Conservation (phyloP, 92 coral and sea anemone species). For the Galaxea fascicularis region DNA sequence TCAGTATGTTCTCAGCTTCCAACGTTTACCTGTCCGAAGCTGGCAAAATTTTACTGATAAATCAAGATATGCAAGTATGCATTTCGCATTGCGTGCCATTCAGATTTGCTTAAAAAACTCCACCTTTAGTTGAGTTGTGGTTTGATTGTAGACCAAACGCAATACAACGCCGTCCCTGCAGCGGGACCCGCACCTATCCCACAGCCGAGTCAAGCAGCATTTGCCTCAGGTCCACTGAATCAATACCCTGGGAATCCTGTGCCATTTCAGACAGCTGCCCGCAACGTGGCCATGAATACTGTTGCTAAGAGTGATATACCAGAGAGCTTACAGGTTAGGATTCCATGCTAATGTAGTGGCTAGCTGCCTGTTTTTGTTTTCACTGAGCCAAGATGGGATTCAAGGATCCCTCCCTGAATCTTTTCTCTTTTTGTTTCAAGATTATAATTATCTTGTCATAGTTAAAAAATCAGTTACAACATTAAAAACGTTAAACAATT, state of each 20-base stretch:
- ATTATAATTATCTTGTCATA: too few relatives aligned
- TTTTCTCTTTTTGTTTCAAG: too few relatives aligned
- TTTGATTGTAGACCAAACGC: slow-evolving; percentile 14
- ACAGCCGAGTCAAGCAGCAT: slow-evolving; percentile 57
- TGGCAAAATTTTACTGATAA: too few relatives aligned
- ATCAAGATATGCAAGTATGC: too few relatives aligned
- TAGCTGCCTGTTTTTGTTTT: too few relatives aligned
- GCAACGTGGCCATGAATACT: slow-evolving; percentile 53
- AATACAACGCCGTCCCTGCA: slow-evolving; percentile 15
- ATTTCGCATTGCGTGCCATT: too few relatives aligned
- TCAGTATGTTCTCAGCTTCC: too few relatives aligned
- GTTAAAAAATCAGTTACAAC: too few relatives aligned
- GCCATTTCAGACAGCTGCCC: slow-evolving; percentile 34
- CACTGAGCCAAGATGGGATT: neutral
- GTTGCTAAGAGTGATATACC: slow-evolving; percentile 37
- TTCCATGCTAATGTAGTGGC: neutral
- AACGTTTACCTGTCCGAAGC: too few relatives aligned
- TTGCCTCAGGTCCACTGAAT: slow-evolving; percentile 47
- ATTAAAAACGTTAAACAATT: too few relatives aligned
- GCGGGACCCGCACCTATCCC: slow-evolving; percentile 37
- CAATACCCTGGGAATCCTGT: slow-evolving; percentile 47
- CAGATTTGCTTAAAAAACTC: too few relatives aligned
- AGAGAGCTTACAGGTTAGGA: slow-evolving; percentile 36
- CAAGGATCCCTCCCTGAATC: neutral
- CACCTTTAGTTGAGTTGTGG: neutral